Evolutionary conservation across 2,888 invertebrate genomes (phyloP).

Genomic region (Cancer borealis): DNA sequence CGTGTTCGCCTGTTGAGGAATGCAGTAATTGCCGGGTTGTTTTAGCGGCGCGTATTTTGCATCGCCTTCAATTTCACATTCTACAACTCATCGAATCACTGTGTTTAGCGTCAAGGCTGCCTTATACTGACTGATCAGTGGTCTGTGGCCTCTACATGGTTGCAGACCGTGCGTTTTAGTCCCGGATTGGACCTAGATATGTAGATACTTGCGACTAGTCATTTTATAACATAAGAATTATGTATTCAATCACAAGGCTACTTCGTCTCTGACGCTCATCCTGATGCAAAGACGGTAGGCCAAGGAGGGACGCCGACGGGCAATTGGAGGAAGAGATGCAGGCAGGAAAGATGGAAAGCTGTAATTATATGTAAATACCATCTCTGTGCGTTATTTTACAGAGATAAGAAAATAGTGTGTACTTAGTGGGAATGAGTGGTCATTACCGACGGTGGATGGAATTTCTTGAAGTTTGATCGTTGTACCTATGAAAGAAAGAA

Average conservation of each 20-base stretch:
- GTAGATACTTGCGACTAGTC: not conserved
- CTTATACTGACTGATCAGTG: constrained; percentile 8
- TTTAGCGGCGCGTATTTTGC: constrained; percentile 7
- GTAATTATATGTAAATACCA: not conserved
- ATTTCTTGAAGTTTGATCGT: not conserved
- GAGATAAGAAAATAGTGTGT: not conserved
- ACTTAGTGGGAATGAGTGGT: not conserved
- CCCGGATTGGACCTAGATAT: not conserved
- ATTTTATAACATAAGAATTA: not conserved
- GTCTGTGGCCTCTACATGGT: not conserved
- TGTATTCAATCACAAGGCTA: not conserved
- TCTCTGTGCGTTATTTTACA: not conserved
- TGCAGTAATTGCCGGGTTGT: constrained; percentile 9
- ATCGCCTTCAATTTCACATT: not conserved
- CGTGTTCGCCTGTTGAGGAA: not conserved
- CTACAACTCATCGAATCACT: constrained; percentile 15
- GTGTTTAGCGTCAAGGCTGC: constrained; percentile 15
- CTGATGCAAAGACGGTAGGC: not conserved
- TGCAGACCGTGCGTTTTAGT: not conserved
- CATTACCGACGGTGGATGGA: not conserved
- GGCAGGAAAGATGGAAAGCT: not conserved
- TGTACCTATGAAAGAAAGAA: not conserved
- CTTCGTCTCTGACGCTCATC: not conserved
- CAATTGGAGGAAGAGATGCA: too few relatives aligned
- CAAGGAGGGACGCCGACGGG: not conserved